Evolutionary conservation across 2,888 invertebrate genomes (phyloP).

Genomic region (Idaea biselata): DNA sequence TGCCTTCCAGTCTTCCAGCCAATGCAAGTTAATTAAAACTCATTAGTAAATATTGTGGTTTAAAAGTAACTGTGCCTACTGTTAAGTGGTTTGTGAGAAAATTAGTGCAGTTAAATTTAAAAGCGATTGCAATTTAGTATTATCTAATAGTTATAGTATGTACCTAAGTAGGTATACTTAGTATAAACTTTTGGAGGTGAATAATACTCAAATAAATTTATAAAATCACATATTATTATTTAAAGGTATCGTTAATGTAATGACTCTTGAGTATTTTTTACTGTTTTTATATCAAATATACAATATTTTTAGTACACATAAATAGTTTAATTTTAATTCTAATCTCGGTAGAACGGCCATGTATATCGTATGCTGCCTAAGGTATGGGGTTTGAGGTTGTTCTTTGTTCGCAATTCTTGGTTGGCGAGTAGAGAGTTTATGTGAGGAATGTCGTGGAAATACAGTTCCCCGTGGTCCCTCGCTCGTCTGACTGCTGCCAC

Average conservation of each 20-base stretch:
- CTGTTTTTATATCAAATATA: slow-evolving; percentile 38
- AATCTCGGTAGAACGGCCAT: slow-evolving; percentile 80
- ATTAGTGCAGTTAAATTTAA: too few species aligned
- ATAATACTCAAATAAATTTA: neutral
- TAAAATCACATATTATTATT: neutral
- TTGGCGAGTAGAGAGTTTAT: slow-evolving; percentile 80
- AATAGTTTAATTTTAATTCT: slow-evolving; percentile 39
- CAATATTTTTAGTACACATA: slow-evolving; percentile 29
- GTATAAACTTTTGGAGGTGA: neutral
- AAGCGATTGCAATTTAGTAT: neutral
- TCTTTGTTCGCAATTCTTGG: slow-evolving; percentile 79
- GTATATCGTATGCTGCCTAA: slow-evolving; percentile 82
- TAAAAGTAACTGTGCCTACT: neutral
- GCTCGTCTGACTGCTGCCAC: slow-evolving; percentile 76
- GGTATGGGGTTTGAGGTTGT: slow-evolving; percentile 81
- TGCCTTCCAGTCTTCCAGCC: neutral
- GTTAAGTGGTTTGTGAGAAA: neutral
- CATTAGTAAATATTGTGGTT: neutral
- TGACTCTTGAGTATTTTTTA: slow-evolving; percentile 42
- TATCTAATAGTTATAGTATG: neutral
- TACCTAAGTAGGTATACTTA: neutral
- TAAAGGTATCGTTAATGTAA: slow-evolving; percentile 28
- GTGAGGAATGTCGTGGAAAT: slow-evolving; percentile 84
- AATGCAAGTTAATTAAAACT: neutral
- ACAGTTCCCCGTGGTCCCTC: slow-evolving; percentile 79